phyloP scores from a whole-genome alignment of 2,113 vertebrate genomes.

The Spilogale gracilis region DNA sequence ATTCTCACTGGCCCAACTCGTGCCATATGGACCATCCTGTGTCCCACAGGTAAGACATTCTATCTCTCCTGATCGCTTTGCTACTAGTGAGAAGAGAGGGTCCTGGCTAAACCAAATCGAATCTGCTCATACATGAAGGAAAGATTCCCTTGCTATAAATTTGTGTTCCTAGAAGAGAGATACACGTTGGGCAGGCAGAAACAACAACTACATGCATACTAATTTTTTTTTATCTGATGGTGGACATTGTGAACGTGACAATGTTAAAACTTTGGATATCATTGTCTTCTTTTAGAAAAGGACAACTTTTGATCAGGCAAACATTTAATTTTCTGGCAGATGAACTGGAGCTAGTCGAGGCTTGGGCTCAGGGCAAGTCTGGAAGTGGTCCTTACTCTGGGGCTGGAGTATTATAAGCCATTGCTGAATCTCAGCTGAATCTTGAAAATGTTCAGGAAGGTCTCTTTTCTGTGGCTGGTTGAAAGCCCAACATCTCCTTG shows the following conservation, averaged over 20 bases:
- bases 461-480: background rate
- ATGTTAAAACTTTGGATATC: background rate
- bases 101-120: background rate
- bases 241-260: background rate
- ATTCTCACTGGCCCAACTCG: background rate
- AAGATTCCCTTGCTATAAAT: background rate
- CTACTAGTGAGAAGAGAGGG: background rate
- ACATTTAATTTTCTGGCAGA: background rate
- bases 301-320: background rate
- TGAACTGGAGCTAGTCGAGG: background rate
- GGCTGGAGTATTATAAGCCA: background rate
- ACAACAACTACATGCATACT: background rate
- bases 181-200: background rate
- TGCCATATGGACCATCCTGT: background rate
- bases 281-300: slow-evolving; percentile 1
- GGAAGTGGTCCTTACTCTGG: background rate
- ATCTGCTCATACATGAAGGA: background rate
- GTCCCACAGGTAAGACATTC: background rate
- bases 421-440: background rate
- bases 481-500: background rate
- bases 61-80: background rate
- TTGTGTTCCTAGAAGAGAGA: background rate
- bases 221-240: background rate
- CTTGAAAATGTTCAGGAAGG: background rate
- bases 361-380: background rate